Evolutionary conservation across 2,113 vertebrate species (phyloP).

Genomic region (Tonatia bakeri): DNA sequence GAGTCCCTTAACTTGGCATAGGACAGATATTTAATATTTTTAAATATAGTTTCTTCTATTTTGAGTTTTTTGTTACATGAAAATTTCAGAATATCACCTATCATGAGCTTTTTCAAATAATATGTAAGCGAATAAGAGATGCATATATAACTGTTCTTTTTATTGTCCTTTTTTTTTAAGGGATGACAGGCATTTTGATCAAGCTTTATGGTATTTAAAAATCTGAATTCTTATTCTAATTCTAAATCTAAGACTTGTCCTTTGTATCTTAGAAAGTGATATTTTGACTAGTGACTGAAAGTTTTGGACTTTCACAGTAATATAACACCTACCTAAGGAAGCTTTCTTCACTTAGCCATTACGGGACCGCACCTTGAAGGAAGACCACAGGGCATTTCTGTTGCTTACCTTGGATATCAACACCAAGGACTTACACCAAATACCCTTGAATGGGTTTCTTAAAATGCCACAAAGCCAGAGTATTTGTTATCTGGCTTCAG

Average conservation of each 20-base stretch:
- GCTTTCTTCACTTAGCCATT: not conserved
- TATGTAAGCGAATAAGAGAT: not conserved
- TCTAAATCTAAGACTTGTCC: not conserved
- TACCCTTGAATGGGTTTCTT: not conserved
- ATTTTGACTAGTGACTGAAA: conserved; percentile 47
- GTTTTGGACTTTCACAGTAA: conserved; percentile 60
- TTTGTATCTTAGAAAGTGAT: conserved; percentile 59
- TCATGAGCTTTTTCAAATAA: not conserved
- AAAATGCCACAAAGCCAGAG: not conserved
- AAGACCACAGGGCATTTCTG: not conserved
- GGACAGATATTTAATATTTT: not conserved
- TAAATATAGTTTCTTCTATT: not conserved
- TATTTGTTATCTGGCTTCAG: conserved; percentile 6
- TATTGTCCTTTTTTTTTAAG: not conserved
- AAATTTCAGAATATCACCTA: not conserved
- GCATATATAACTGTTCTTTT: not conserved
- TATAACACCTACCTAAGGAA: not conserved
- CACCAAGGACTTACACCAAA: not conserved
- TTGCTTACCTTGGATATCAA: not conserved
- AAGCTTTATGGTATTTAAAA: not conserved
- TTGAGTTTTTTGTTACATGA: not conserved
- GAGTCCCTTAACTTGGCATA: not conserved
- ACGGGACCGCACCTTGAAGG: not conserved
- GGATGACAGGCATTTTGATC: not conserved
- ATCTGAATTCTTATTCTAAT: conserved; percentile 1